Evolutionary conservation across 2,888 invertebrate genomes (phyloP).

Genomic region (Leptinotarsa juncta): DNA sequence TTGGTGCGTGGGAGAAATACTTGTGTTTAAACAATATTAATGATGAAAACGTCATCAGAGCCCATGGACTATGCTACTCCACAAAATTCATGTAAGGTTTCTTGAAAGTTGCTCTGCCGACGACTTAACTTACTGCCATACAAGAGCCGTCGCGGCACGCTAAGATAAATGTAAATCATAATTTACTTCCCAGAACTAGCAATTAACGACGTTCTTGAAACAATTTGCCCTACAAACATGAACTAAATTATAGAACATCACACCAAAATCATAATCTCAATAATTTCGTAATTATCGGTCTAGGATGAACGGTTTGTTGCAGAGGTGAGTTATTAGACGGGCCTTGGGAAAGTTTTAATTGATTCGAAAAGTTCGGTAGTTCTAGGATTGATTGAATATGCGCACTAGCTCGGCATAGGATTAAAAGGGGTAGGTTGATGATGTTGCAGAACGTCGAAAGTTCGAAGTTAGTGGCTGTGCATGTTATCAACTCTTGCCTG

Average conservation of each 20-base stretch:
- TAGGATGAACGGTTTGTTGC: background rate
- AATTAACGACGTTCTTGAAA: slow-evolving; percentile 32
- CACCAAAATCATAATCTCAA: slow-evolving; percentile 28
- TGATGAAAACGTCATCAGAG: background rate
- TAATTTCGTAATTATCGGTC: slow-evolving; percentile 28
- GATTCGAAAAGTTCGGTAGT: slow-evolving; percentile 8
- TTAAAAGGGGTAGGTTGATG: background rate
- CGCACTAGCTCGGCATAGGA: background rate
- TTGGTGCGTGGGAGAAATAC: too few species aligned
- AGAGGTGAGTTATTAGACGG: slow-evolving; percentile 12
- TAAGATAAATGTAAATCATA: slow-evolving; percentile 38
- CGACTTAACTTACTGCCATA: slow-evolving; percentile 39
- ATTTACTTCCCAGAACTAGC: slow-evolving; percentile 43
- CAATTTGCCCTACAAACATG: slow-evolving; percentile 41
- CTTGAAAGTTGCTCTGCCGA: slow-evolving; percentile 46
- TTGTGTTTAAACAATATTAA: too few species aligned
- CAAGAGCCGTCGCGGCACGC: slow-evolving; percentile 27
- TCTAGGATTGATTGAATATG: slow-evolving; percentile 9
- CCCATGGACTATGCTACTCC: slow-evolving; percentile 32
- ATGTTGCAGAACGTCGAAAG: background rate
- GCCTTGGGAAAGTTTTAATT: slow-evolving; percentile 10
- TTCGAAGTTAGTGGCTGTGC: background rate
- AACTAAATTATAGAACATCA: slow-evolving; percentile 24
- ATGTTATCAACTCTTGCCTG: background rate
- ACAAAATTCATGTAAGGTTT: slow-evolving; percentile 37